A percentile compares a stretch with the other conserved stretches of the same genome.
phyloP scores from a whole-genome alignment of 2,888 invertebrate genomes.

The Clivina fossor region DNA sequence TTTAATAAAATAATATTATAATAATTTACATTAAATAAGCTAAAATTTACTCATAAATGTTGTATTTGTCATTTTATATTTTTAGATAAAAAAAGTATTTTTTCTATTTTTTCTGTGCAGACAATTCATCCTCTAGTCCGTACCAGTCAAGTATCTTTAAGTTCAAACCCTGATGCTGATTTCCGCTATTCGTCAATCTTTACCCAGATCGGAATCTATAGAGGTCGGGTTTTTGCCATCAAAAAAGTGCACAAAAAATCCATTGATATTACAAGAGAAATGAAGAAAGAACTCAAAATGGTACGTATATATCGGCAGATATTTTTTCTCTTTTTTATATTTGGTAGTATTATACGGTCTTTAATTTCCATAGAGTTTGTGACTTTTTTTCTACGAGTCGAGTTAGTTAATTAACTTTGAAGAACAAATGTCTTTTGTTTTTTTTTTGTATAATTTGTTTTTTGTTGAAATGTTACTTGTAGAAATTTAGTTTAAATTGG shows the following conservation, averaged over 20 bases:
- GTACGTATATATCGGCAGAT: constrained; percentile 55
- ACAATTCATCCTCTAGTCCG: constrained; percentile 66
- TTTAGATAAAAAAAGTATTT: neutral
- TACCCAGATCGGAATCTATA: constrained; percentile 87
- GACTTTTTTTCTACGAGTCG: too few relatives aligned
- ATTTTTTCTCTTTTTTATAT: neutral
- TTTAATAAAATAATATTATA: too few relatives aligned
- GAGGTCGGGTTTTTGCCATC: constrained; percentile 83
- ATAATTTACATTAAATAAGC: too few relatives aligned
- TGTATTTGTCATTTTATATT: neutral
- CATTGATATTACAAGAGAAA: constrained; percentile 84
- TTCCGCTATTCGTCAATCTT: constrained; percentile 88
- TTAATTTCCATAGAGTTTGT: too few relatives aligned
- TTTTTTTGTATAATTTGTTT: too few relatives aligned
- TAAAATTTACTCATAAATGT: too few relatives aligned
- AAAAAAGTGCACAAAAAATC: constrained; percentile 82
- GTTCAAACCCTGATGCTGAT: constrained; percentile 90
- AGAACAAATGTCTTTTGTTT: too few relatives aligned
- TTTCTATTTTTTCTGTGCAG: constrained; percentile 46
- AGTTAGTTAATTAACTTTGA: too few relatives aligned
- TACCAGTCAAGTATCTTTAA: constrained; percentile 87
- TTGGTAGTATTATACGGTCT: too few relatives aligned
- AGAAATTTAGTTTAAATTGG: too few relatives aligned
- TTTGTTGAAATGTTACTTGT: too few relatives aligned
- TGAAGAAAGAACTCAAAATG: constrained; percentile 91